phyloP scores from a whole-genome alignment of 2,888 invertebrate genomes.

The Morpho achilles region DNA sequence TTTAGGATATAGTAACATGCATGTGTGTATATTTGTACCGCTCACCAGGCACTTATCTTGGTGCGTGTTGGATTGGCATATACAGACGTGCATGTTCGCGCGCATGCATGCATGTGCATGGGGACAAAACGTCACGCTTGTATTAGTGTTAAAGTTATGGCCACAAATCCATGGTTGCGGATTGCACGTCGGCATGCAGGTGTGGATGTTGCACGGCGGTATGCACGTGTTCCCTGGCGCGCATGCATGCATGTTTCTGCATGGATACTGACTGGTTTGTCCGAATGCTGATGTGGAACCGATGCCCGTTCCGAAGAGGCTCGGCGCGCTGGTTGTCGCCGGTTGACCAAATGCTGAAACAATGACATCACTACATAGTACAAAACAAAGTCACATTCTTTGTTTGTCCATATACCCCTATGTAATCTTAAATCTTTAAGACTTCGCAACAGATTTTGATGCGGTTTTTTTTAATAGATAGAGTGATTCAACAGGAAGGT shows the following conservation, averaged over 20 bases:
- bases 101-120: conserved; percentile 6
- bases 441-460: no score
- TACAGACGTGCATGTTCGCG: not conserved
- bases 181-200: not conserved
- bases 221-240: not conserved
- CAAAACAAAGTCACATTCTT: no score
- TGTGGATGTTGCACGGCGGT: not conserved
- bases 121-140: not conserved
- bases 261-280: conserved; percentile 53
- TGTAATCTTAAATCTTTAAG: no score
- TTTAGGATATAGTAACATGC: not conserved
- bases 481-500: no score
- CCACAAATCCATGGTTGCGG: not conserved
- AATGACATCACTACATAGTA: no score
- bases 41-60: not conserved
- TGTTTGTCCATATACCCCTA: no score
- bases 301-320: conserved; percentile 81
- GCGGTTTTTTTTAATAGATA: no score
- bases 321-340: conserved; percentile 76
- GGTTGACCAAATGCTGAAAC: conserved; percentile 67
- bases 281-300: conserved; percentile 79
- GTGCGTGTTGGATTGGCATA: not conserved
- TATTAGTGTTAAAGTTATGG: not conserved
- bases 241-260: not conserved
- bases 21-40: conserved; percentile 1